phyloP scores from a whole-genome alignment of 2,797 vertebrate species.

The Erpetoichthys calabaricus region DNA sequence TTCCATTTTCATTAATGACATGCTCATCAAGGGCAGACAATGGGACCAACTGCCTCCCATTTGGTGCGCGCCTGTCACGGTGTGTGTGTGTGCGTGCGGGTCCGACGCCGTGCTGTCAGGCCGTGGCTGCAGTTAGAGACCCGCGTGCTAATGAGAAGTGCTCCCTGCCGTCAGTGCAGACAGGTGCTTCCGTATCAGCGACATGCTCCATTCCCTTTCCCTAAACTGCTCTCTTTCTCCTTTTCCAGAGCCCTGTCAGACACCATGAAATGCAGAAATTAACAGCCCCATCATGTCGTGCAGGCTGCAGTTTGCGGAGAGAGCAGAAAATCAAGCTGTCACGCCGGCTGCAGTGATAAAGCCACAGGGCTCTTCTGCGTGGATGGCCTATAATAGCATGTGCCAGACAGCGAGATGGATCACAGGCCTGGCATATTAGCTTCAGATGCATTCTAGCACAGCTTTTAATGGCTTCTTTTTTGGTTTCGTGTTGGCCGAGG shows the following conservation, averaged over 20 bases:
- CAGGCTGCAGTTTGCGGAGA: slow-evolving; percentile 61
- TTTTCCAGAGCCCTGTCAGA: slow-evolving; percentile 54
- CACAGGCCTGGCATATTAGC: slow-evolving; percentile 54
- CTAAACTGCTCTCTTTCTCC: slow-evolving; percentile 39
- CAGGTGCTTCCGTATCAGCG: slow-evolving; percentile 74
- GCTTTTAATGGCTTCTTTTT: slow-evolving; percentile 43
- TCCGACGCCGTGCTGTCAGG: slow-evolving; percentile 69
- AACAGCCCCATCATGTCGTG: slow-evolving; percentile 78
- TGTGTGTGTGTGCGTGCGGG: slow-evolving; percentile 41
- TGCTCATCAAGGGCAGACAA: slow-evolving; percentile 81
- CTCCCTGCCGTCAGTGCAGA: slow-evolving; percentile 69
- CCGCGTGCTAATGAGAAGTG: slow-evolving; percentile 79
- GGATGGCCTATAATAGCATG: slow-evolving; percentile 74
- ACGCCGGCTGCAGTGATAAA: slow-evolving; percentile 61
- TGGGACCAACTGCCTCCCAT: slow-evolving; percentile 59
- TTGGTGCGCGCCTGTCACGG: slow-evolving; percentile 65
- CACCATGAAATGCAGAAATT: slow-evolving; percentile 78
- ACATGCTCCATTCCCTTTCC: slow-evolving; percentile 63
- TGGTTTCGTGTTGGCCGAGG: slow-evolving; percentile 25
- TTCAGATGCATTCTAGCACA: slow-evolving; percentile 50
- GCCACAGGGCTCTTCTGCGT: slow-evolving; percentile 61
- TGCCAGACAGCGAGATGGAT: slow-evolving; percentile 65
- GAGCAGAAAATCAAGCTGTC: slow-evolving; percentile 90
- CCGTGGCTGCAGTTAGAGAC: slow-evolving; percentile 60
- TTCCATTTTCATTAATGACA: slow-evolving; percentile 87